Evolutionary conservation across 53 echinoderm and acorn worm species (phyloP).

Genomic region (Echinarachnius parma): DNA sequence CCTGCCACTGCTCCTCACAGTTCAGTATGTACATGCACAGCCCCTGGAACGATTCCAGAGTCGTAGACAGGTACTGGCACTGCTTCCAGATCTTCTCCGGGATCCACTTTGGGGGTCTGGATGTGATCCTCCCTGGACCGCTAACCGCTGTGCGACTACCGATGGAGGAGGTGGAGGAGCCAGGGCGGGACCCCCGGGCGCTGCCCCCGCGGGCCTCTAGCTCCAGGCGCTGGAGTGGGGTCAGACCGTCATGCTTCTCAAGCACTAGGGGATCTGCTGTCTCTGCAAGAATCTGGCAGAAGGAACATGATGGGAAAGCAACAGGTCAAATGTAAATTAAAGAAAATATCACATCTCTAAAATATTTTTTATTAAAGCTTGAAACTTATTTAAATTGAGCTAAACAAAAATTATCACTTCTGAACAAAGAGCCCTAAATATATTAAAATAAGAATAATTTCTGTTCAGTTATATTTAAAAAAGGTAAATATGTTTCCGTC

Average conservation of each 20-base stretch:
- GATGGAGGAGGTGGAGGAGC: constrained; percentile 51
- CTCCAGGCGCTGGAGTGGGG: constrained; percentile 92
- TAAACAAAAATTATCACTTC: too few relatives aligned
- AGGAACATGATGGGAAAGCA: background rate
- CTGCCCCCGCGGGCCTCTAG: constrained; percentile 58
- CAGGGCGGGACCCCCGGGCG: constrained; percentile 39
- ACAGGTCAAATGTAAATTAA: background rate
- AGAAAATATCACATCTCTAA: too few relatives aligned
- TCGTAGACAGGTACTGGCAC: constrained; percentile 92
- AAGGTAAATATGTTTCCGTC: too few relatives aligned
- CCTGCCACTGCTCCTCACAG: constrained; percentile 73
- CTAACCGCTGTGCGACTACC: constrained; percentile 20
- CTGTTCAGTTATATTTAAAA: too few relatives aligned
- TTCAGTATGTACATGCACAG: constrained; percentile 91
- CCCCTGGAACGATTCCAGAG: constrained; percentile 67
- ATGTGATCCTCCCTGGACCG: constrained; percentile 57
- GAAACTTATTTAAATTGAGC: too few relatives aligned
- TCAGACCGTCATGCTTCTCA: constrained; percentile 88
- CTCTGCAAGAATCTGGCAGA: constrained; percentile 60
- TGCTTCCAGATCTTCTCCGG: constrained; percentile 93
- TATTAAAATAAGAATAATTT: too few relatives aligned
- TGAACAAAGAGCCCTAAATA: too few relatives aligned
- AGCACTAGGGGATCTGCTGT: constrained; percentile 66
- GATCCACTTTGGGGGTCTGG: constrained; percentile 88
- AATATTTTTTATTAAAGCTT: too few relatives aligned